Percentiles rank a stretch among this genome's conserved stretches.
phyloP scores from a whole-genome alignment of 2,113 vertebrate species.

The Hyperoodon ampullatus region DNA sequence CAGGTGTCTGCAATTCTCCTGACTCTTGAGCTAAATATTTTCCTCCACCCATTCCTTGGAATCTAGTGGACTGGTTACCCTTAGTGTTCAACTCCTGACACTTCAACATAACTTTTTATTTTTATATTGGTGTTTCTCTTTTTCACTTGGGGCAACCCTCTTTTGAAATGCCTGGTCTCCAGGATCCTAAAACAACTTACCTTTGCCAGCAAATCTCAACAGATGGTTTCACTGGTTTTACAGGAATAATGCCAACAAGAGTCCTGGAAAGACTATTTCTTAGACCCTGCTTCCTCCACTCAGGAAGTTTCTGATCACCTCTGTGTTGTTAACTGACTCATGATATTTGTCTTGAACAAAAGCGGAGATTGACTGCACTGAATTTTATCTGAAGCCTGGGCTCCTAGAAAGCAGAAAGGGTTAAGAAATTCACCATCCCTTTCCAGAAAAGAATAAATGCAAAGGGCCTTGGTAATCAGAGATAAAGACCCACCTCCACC shows the following conservation, averaged over 20 bases:
- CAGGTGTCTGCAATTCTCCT: conserved; percentile 17
- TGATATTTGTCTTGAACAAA: conserved; percentile 21
- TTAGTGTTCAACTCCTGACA: background rate
- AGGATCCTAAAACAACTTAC: conserved; percentile 37
- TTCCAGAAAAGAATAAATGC: conserved; percentile 27
- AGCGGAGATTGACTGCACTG: background rate
- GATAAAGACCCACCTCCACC: background rate
- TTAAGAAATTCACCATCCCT: background rate
- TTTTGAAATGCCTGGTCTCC: conserved; percentile 37
- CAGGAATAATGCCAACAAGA: background rate
- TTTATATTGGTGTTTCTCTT: background rate
- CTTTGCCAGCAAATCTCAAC: background rate
- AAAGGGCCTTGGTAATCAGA: background rate
- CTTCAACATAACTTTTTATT: conserved; percentile 15
- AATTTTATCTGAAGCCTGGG: conserved; percentile 7
- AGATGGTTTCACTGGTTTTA: conserved; percentile 30
- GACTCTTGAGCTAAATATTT: conserved; percentile 21
- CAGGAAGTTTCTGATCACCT: background rate
- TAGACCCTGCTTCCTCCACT: background rate
- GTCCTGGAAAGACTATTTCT: background rate
- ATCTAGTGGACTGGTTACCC: background rate
- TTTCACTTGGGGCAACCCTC: background rate
- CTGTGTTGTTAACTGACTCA: background rate
- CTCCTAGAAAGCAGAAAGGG: background rate
- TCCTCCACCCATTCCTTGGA: background rate